A percentile compares a stretch with the other conserved stretches of the same genome.
Evolutionary conservation across 92 coral and sea anemone species (phyloP).

Genomic region (Zoanthus sociatus): DNA sequence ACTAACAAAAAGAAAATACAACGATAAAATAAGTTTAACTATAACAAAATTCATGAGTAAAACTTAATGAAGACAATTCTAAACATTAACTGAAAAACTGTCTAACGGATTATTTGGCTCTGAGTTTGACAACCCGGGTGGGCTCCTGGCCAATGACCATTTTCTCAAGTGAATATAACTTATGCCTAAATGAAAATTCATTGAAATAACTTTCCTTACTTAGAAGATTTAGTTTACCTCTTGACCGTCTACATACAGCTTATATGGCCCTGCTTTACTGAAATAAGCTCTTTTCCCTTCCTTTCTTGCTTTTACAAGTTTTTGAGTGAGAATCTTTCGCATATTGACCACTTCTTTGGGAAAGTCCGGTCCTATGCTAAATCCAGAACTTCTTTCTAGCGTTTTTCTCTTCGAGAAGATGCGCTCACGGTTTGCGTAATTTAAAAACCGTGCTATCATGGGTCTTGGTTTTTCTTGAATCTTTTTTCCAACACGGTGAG

Average conservation of each 20-base stretch:
- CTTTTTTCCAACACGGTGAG: neutral
- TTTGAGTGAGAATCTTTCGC: neutral
- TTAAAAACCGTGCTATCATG: neutral
- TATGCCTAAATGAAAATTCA: too few species aligned
- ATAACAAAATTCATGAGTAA: neutral
- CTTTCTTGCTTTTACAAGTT: neutral
- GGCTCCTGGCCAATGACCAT: too few species aligned
- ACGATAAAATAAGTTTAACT: neutral
- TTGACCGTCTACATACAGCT: neutral
- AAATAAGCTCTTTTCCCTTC: neutral
- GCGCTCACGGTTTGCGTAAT: neutral
- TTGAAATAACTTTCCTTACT: too few species aligned
- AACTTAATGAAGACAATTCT: neutral
- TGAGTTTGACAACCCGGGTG: too few species aligned
- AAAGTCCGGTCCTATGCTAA: neutral
- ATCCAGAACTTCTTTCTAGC: neutral
- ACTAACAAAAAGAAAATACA: neutral
- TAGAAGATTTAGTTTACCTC: neutral
- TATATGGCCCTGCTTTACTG: neutral
- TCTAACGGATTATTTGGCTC: too few species aligned
- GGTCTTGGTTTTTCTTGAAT: neutral
- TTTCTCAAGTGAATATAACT: too few species aligned
- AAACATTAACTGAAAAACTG: too few species aligned
- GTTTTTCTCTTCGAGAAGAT: neutral
- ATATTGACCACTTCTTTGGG: neutral